These are phyloP conservation scores for Lepisosteus osseus DNA, from an alignment of 2,113 vertebrate species.

Conservation along the genomic window DNA sequence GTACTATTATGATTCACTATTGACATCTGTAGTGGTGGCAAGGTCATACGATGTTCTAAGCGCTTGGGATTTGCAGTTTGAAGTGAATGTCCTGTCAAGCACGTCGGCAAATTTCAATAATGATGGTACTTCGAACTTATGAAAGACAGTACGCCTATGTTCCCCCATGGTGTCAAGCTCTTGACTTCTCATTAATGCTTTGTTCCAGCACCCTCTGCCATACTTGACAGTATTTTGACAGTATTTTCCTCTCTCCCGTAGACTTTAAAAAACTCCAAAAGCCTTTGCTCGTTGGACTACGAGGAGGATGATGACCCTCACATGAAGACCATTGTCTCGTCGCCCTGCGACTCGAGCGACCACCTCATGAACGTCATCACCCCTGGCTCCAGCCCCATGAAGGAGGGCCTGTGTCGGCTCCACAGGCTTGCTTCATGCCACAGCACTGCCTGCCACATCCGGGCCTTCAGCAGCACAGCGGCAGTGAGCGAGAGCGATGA, in stretches of 20 bases:
- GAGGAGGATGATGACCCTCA: constrained; percentile 49
- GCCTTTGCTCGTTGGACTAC: constrained; percentile 69
- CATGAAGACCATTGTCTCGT: constrained; percentile 64
- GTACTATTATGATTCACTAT: too few species aligned
- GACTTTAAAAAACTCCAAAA: constrained; percentile 73
- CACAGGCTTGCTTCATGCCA: constrained; percentile 36
- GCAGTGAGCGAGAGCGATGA: constrained; percentile 48
- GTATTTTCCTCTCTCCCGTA: constrained; percentile 44
- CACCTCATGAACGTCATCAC: constrained; percentile 48
- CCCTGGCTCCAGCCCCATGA: constrained; percentile 52
- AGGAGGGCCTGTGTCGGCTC: constrained; percentile 30
- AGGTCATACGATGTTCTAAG: too few species aligned
- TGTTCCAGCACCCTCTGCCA: too few species aligned
- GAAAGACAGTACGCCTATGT: too few species aligned
- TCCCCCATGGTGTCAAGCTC: too few species aligned
- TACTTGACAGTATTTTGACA: too few species aligned
- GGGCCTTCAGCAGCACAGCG: constrained; percentile 15
- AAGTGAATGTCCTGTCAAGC: too few species aligned
- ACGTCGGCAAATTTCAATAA: too few species aligned
- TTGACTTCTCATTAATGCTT: too few species aligned
- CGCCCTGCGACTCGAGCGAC: constrained; percentile 60
- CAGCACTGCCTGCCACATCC: constrained; percentile 18
- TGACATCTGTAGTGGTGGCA: too few species aligned
- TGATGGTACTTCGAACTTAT: too few species aligned
- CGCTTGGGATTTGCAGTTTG: too few species aligned